Base-by-base conservation (phyloP, 2,113 vertebrate species). In the Origma solitaria region DNA sequence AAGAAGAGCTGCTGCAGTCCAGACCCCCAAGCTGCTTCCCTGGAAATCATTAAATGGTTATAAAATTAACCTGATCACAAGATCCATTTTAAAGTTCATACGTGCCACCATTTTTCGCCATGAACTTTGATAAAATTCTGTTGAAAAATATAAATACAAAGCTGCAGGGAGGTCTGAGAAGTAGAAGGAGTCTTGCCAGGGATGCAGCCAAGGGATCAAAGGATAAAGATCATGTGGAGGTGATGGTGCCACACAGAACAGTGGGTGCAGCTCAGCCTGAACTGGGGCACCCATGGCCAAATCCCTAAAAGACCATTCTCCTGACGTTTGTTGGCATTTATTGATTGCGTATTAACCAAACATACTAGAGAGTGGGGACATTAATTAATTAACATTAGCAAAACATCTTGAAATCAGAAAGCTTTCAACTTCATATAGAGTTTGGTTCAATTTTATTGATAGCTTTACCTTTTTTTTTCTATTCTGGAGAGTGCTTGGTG, bases 1-100 rank as follows among this genome's bases (percentile, higher is more conserved):
- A 90, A 64, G 87, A 80, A 47, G 82, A 85, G 70, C 83, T 68
- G 64, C 70, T 77, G 73, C 42, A 64, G 77, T 37, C 73, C 84
- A 82, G 57, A 92, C 71, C 66, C 50, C 14, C 1, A 1, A 69
- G 45, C 19, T 49, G 1, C 79, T 92, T 91, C 22, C 85, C 90
- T 97, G 91, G 96, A 96, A 97, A 97, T 97, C 91, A 97, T 96
- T 96, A 95, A 75, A 79, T 93, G 90, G 97, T 94, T 97, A 92
- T 93, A 97, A 97, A 97, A 98, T 97, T 97, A 98, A 98, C 97
- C 65, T 17, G 77, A 95, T 97, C 97, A 98, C 94, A 73, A 50
- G 93, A 97, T 96, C 40, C 15, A 13, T 54, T 75, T 86, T 70
- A 76, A 91, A 65, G 66, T 90, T 93, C 2, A 7, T 31, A 3